Evolutionary conservation across 1,140 invertebrate species (phyloP).

Genomic region (Holcopasites calliopsidis): DNA sequence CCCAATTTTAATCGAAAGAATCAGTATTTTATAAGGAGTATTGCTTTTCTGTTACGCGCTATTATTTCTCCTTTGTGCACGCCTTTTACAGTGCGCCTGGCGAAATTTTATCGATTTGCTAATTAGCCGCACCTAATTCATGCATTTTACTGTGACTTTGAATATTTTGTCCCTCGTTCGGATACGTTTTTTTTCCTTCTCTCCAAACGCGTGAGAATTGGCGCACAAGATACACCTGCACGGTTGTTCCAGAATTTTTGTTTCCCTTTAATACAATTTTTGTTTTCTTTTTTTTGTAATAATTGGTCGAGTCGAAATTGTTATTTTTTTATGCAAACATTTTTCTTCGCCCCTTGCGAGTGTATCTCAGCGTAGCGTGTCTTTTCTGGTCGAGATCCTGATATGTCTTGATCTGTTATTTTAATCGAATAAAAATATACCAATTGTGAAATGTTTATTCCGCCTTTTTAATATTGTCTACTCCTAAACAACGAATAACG

Average conservation of each 20-base stretch:
- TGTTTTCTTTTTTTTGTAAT: neutral
- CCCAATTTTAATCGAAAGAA: constrained; percentile 18
- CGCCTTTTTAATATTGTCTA: too few relatives aligned
- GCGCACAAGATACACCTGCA: neutral
- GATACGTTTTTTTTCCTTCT: neutral
- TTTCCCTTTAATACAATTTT: too few relatives aligned
- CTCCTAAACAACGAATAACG: too few relatives aligned
- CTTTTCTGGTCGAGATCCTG: constrained; percentile 31
- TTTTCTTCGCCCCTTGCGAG: constrained; percentile 11
- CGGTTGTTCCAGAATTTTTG: neutral
- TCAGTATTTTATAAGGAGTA: constrained; percentile 39
- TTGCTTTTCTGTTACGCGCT: constrained; percentile 23
- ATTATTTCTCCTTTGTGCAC: neutral
- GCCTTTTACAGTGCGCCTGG: constrained; percentile 13
- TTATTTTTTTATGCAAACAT: constrained; percentile 28
- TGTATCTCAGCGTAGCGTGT: constrained; percentile 1
- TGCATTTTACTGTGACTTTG: constrained; percentile 6
- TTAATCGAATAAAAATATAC: constrained; percentile 52
- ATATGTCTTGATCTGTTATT: constrained; percentile 39
- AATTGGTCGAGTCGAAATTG: neutral
- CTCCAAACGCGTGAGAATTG: neutral
- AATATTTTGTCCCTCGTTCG: neutral
- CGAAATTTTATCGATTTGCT: constrained; percentile 33
- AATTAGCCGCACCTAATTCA: neutral
- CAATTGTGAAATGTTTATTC: neutral